Conservation (phyloP, 1,140 invertebrate species). For the Zaprionus vittiger region DNA sequence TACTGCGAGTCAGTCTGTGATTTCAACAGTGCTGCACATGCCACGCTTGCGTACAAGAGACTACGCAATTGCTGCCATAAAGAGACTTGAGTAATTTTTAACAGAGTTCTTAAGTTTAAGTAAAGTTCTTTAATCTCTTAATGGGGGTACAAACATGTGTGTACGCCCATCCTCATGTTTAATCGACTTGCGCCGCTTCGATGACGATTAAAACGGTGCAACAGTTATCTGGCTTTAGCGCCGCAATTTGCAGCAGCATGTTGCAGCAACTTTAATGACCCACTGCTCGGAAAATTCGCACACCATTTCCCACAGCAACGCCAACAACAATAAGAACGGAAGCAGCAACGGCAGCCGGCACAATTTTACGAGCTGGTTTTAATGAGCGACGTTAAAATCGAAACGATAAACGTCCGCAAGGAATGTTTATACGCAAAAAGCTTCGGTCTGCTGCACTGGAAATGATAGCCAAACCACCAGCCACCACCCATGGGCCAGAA, state of each 20-base stretch:
- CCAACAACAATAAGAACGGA: not conserved
- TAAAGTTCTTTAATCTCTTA: not conserved
- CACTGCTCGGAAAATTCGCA: conserved; percentile 35
- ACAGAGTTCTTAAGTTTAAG: not conserved
- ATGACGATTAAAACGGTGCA: conserved; percentile 15
- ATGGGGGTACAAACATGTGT: not conserved
- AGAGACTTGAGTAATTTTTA: not conserved
- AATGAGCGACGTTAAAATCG: conserved; percentile 50
- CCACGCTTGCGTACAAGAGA: not conserved
- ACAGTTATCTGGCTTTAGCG: conserved; percentile 16
- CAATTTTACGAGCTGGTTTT: conserved; percentile 42
- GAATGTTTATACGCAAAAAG: conserved; percentile 26
- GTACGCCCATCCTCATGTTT: not conserved
- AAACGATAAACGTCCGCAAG: conserved; percentile 31
- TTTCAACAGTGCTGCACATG: conserved; percentile 14
- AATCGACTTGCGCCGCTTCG: not conserved
- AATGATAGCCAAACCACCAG: conserved; percentile 33
- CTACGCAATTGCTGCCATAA: not conserved
- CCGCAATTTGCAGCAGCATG: conserved; percentile 14
- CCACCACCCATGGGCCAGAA: conserved; percentile 5
- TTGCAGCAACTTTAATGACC: conserved; percentile 31
- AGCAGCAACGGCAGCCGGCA: not conserved
- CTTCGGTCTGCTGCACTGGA: conserved; percentile 26
- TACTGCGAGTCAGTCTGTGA: conserved; percentile 15
- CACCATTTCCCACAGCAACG: conserved; percentile 22